Conservation (phyloP, 2,888 invertebrate genomes). For the Agonum fuliginosum region DNA sequence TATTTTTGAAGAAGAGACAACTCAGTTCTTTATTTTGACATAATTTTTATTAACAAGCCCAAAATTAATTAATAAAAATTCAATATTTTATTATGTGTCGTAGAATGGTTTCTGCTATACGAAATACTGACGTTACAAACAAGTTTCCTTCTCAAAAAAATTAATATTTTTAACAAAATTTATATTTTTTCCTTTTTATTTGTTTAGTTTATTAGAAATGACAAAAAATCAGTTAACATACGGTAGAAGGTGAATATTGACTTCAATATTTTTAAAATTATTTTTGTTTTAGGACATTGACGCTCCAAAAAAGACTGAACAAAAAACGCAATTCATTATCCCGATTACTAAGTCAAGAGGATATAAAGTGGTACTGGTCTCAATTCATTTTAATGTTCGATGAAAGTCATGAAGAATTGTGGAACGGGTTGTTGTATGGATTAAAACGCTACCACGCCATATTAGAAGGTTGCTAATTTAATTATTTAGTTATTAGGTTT, state of each 20-base stretch:
- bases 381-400: slow-evolving; percentile 79
- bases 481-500: not conserved
- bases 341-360: slow-evolving; percentile 74
- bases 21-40: no score
- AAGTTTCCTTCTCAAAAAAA: no score
- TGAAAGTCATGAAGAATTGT: slow-evolving; percentile 79
- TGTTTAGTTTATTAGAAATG: not conserved
- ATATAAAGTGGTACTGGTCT: slow-evolving; percentile 81
- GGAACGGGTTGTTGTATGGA: slow-evolving; percentile 81
- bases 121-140: no score
- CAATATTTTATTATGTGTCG: no score
- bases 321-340: slow-evolving; percentile 74
- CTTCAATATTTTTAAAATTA: slow-evolving; percentile 3
- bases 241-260: no score
- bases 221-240: no score
- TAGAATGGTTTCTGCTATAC: no score
- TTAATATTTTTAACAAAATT: no score
- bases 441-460: slow-evolving; percentile 79
- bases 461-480: slow-evolving; percentile 22
- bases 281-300: slow-evolving; percentile 64
- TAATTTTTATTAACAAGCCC: no score
- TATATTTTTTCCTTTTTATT: not conserved
- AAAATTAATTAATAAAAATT: no score
- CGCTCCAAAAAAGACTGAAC: slow-evolving; percentile 69
- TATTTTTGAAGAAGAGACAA: no score